Conservation (phyloP, 1,140 invertebrate genomes). For the Drosophila quadrilineata region DNA sequence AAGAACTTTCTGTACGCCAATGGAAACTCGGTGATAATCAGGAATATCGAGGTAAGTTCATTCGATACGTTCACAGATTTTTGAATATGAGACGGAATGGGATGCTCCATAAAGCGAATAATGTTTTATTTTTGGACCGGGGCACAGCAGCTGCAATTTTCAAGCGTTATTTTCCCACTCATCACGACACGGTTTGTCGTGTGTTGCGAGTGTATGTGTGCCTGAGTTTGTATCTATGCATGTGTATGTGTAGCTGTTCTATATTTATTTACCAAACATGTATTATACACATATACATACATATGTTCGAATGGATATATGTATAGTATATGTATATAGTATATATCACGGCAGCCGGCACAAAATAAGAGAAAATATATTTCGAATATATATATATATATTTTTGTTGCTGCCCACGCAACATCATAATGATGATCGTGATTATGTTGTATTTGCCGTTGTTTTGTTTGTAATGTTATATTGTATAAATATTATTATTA, state of each 20-base stretch:
- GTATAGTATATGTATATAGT: constrained; percentile 18
- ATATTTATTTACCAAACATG: constrained; percentile 67
- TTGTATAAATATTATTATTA: constrained; percentile 49
- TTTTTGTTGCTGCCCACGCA: constrained; percentile 48
- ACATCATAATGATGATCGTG: constrained; percentile 46
- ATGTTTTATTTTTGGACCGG: constrained; percentile 71
- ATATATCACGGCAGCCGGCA: constrained; percentile 44
- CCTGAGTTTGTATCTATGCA: constrained; percentile 16
- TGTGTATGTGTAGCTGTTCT: constrained; percentile 51
- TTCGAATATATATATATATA: constrained; percentile 7
- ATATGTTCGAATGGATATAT: constrained; percentile 19
- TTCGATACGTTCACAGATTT: constrained; percentile 37
- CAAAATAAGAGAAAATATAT: constrained; percentile 34
- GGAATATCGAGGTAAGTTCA: constrained; percentile 94
- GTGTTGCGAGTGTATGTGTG: constrained; percentile 5
- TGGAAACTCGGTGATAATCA: constrained; percentile 98
- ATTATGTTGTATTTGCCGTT: constrained; percentile 8
- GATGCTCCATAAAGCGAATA: constrained; percentile 53
- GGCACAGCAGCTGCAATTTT: constrained; percentile 65
- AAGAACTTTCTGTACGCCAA: constrained; percentile 98
- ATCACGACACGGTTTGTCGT: constrained; percentile 19
- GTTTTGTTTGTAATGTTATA: constrained; percentile 12
- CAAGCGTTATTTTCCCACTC: constrained; percentile 58
- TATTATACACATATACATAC: neutral
- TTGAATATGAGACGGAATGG: constrained; percentile 40